Evolutionary conservation across 2,888 invertebrate species (phyloP).

Genomic region (Eugnorisma glareosa): DNA sequence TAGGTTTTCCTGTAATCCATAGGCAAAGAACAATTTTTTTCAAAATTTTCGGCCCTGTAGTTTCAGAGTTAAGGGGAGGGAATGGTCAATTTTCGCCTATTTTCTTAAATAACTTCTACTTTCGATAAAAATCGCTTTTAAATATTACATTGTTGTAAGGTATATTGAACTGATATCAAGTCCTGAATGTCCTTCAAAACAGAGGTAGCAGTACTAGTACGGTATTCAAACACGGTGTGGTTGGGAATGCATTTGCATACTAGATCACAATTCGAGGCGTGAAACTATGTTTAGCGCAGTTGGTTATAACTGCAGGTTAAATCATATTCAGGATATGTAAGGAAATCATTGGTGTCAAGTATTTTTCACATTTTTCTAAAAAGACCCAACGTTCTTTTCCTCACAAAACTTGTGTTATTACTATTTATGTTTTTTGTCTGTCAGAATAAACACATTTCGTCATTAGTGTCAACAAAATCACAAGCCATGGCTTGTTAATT

Average conservation of each 20-base stretch:
- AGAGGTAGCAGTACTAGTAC: no score
- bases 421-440: no score
- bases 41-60: no score
- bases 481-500: background rate
- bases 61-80: no score
- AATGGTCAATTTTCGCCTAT: no score
- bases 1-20: no score
- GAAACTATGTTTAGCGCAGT: background rate
- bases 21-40: no score
- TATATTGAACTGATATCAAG: background rate
- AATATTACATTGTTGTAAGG: background rate
- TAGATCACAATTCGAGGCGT: background rate
- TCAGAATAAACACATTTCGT: background rate
- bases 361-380: background rate
- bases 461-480: background rate
- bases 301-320: background rate
- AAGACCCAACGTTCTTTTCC: no score
- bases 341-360: background rate
- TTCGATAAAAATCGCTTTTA: background rate
- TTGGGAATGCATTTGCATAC: constrained; percentile 27
- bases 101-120: no score
- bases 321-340: background rate
- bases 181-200: background rate
- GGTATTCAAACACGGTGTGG: constrained; percentile 3
- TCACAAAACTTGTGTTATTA: background rate